phyloP scores from a whole-genome alignment of 23 tunicate species.

The Aplidium turbinatum region DNA sequence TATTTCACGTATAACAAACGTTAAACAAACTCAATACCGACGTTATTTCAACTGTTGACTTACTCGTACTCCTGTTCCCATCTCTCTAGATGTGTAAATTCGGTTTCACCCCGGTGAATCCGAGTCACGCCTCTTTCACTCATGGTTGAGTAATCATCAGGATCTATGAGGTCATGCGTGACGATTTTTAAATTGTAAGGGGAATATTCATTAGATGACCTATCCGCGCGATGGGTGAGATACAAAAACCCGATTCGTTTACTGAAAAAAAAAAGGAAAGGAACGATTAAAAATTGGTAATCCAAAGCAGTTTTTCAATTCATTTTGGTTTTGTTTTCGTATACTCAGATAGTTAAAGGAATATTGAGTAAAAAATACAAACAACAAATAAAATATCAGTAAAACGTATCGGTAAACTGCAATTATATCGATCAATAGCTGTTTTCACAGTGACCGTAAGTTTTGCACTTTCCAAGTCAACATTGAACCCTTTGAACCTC shows the following conservation, averaged over 20 bases:
- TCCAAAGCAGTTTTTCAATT: too few relatives aligned
- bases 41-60: neutral
- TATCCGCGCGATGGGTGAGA: constrained; percentile 80
- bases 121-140: constrained; percentile 77
- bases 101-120: constrained; percentile 68
- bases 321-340: too few relatives aligned
- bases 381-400: too few relatives aligned
- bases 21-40: neutral
- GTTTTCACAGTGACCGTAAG: too few relatives aligned
- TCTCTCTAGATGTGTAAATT: constrained; percentile 81
- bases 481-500: too few relatives aligned
- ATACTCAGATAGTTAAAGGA: too few relatives aligned
- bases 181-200: constrained; percentile 84
- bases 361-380: too few relatives aligned
- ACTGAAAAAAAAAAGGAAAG: constrained; percentile 42
- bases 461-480: too few relatives aligned
- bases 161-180: constrained; percentile 58
- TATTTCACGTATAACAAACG: neutral
- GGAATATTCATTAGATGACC: constrained; percentile 83
- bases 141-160: constrained; percentile 75
- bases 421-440: too few relatives aligned
- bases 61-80: constrained; percentile 96
- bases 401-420: too few relatives aligned
- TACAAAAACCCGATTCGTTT: constrained; percentile 75
- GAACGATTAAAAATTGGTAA: too few relatives aligned